Evolutionary conservation across 1,140 invertebrate genomes (phyloP).

Genomic region (Portunus trituberculatus): DNA sequence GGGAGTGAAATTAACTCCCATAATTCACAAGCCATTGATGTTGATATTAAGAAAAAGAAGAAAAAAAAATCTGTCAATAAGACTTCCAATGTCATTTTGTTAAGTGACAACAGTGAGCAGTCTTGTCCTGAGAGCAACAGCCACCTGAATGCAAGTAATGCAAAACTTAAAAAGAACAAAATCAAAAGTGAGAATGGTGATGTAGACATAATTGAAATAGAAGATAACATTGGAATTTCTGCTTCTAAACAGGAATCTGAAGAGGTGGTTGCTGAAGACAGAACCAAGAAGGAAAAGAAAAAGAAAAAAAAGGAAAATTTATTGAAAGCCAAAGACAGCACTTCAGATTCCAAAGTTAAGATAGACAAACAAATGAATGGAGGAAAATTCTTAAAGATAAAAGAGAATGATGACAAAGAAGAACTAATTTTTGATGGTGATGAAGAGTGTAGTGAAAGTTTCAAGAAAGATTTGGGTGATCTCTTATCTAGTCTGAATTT

Average conservation of each 20-base stretch:
- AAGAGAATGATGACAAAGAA: neutral
- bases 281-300: neutral
- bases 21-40: neutral
- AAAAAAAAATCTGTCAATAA: neutral
- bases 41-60: neutral
- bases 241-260: neutral
- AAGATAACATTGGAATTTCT: too few species aligned
- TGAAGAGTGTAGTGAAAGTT: neutral
- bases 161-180: neutral
- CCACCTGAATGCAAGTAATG: neutral
- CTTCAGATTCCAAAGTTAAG: neutral
- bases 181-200: neutral
- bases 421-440: neutral
- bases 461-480: neutral
- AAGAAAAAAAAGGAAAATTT: neutral
- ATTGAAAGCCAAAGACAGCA: neutral
- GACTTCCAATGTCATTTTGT: neutral
- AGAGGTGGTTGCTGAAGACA: neutral
- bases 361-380: neutral
- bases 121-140: neutral
- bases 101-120: neutral
- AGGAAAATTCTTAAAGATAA: neutral
- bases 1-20: too few species aligned
- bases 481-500: conserved; percentile 13
- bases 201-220: too few species aligned